Conservation (phyloP, 2,113 vertebrate genomes). For the Rattus rattus region DNA sequence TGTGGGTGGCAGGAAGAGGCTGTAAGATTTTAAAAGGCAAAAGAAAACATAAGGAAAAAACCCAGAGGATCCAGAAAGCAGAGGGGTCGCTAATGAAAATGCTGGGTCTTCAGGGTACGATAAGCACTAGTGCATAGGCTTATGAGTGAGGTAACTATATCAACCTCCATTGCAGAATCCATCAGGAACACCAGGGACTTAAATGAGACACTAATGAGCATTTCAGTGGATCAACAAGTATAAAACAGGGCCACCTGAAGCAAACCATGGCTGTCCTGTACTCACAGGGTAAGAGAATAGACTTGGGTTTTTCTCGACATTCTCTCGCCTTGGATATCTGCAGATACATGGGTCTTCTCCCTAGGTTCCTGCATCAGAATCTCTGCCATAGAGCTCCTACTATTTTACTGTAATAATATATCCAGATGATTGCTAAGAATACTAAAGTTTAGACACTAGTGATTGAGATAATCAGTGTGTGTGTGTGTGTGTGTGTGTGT, state of each 20-base stretch:
- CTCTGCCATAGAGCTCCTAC: not conserved
- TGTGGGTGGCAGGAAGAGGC: not conserved
- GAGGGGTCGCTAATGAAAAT: not conserved
- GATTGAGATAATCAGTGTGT: not conserved
- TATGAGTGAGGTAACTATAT: not conserved
- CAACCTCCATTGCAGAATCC: not conserved
- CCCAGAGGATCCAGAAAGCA: not conserved
- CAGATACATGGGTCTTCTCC: not conserved
- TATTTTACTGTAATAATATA: not conserved
- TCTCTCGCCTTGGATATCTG: not conserved
- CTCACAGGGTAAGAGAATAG: not conserved
- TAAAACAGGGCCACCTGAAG: not conserved
- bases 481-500: no score
- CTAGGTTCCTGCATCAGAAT: not conserved
- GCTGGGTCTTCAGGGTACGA: not conserved
- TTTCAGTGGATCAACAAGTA: not conserved
- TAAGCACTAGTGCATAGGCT: not conserved
- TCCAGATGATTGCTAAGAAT: not conserved
- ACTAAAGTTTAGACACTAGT: constrained; percentile 7
- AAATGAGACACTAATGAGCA: not conserved
- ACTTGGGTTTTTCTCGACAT: not conserved
- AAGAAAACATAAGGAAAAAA: not conserved
- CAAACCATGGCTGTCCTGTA: not conserved
- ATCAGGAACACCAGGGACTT: not conserved
- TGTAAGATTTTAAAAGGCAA: not conserved